Conservation (phyloP, 2,797 vertebrate genomes). For the Myotis daubentonii region DNA sequence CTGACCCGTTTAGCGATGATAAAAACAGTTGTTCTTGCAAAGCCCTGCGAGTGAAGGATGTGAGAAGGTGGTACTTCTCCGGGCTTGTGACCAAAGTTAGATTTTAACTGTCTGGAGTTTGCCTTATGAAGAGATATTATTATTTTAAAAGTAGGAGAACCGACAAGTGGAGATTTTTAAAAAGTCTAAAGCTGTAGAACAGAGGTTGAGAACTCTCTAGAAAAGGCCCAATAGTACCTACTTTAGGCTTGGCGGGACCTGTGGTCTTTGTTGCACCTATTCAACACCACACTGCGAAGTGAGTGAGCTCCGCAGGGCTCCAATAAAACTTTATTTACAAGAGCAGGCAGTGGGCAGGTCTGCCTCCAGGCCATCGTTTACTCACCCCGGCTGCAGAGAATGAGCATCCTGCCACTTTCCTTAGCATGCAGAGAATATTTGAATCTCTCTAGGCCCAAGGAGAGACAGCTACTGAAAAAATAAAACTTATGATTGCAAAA, state of each 20-base stretch:
- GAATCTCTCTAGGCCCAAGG: background rate
- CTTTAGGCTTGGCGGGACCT: background rate
- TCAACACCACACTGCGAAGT: accelerated
- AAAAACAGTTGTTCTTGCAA: background rate
- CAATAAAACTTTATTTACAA: constrained; percentile 50
- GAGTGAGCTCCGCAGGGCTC: background rate
- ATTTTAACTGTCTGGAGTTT: background rate
- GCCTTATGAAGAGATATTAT: background rate
- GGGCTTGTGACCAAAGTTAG: background rate
- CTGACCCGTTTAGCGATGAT: background rate
- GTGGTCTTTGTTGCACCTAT: background rate
- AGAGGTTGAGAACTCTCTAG: constrained; percentile 31
- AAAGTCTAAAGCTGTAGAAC: background rate
- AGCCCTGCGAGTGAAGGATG: background rate
- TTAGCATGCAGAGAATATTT: background rate
- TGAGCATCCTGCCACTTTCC: accelerated
- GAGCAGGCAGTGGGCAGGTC: background rate
- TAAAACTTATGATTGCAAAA: background rate
- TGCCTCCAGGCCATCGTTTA: background rate
- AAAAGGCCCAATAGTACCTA: background rate
- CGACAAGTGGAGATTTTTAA: background rate
- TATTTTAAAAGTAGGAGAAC: background rate
- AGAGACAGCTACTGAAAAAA: background rate
- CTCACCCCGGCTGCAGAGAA: background rate
- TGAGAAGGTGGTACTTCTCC: background rate